A percentile compares a stretch with the other conserved stretches of the same genome.
These are phyloP conservation scores for Choloepus hoffmanni DNA, from an alignment of 2,113 vertebrate species.

Conservation along the genomic window DNA sequence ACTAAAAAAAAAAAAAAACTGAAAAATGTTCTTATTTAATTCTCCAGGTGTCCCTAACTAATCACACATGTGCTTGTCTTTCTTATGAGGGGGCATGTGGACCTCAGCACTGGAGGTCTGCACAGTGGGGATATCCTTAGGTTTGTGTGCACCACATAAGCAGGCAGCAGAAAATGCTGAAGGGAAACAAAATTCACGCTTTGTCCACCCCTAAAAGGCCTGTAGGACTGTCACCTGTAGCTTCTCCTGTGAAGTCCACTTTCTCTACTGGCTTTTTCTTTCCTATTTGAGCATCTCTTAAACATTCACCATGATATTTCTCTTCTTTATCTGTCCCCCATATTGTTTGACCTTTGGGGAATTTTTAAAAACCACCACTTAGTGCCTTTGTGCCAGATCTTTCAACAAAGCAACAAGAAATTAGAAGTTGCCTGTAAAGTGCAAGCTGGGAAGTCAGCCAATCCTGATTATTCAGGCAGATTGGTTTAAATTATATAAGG, in stretches of 20 bases:
- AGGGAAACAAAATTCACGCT: not conserved
- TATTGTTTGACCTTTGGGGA: not conserved
- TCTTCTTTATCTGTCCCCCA: not conserved
- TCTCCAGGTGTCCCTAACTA: too few species aligned
- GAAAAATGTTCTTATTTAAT: too few species aligned
- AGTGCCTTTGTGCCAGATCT: not conserved
- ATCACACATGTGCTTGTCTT: not conserved
- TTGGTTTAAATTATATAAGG: slow-evolving; percentile 3
- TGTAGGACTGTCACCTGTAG: not conserved
- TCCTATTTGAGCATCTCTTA: not conserved
- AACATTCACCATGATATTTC: not conserved
- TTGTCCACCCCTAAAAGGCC: not conserved
- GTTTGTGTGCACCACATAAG: not conserved
- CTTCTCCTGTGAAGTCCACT: not conserved
- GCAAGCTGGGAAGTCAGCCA: not conserved
- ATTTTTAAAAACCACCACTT: not conserved
- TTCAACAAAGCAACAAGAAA: not conserved
- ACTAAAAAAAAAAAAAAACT: too few species aligned
- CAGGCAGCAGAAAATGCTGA: not conserved
- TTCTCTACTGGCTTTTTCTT: not conserved
- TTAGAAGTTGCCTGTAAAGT: slow-evolving; percentile 7
- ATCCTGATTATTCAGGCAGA: not conserved
- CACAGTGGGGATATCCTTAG: not conserved
- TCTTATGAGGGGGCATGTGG: not conserved
- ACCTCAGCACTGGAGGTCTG: not conserved